phyloP scores from a whole-genome alignment of 2,888 invertebrate genomes.

The Eristalinus aeneus region DNA sequence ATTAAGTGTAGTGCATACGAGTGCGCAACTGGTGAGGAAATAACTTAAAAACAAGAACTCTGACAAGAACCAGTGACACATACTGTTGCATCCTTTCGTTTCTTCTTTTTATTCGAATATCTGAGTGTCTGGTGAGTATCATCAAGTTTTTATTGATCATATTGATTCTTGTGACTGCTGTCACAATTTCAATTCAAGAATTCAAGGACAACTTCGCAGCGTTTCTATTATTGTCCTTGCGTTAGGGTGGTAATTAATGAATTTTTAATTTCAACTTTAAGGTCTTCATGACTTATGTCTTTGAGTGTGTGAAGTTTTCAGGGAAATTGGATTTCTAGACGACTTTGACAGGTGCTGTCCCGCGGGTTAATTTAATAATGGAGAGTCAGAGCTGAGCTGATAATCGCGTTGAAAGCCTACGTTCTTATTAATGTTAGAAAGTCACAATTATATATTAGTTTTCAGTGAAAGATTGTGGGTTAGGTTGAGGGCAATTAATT shows the following conservation, averaged over 20 bases:
- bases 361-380: neutral
- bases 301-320: neutral
- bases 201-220: neutral
- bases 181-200: neutral
- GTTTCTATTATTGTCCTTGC: neutral
- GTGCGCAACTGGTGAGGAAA: conserved; percentile 69
- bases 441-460: too few species aligned
- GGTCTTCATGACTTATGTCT: neutral
- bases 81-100: conserved; percentile 28
- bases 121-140: conserved; percentile 37
- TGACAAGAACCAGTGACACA: neutral
- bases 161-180: neutral
- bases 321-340: neutral
- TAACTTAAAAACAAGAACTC: conserved; percentile 36
- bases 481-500: too few species aligned
- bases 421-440: too few species aligned
- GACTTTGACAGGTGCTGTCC: neutral
- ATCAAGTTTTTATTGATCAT: neutral
- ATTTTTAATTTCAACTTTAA: conserved; percentile 15
- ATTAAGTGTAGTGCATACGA: conserved; percentile 67
- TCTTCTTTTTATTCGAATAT: neutral
- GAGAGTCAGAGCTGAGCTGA: neutral
- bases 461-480: too few species aligned
- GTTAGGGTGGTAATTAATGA: conserved; percentile 22
- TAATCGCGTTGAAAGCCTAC: neutral